Evolutionary conservation across 1,140 invertebrate species (phyloP), one percentile per base, ranked within the genome.

Genomic region (Phymastichus coffea): DNA sequence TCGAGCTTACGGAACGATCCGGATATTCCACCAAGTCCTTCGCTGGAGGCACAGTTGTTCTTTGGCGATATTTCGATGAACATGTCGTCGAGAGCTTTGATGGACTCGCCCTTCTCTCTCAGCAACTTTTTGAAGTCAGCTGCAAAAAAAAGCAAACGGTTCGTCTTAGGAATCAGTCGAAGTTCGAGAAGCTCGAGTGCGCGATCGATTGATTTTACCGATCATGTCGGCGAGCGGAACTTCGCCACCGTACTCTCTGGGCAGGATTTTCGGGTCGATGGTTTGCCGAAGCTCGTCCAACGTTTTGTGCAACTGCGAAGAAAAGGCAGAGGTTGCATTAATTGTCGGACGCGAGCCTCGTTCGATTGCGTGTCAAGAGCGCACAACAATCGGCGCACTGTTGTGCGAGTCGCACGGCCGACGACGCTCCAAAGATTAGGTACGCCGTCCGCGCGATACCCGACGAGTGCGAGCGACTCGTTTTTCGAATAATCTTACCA

Each of bases 211-310:
- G 6, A 43, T 43, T 14, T 82, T 82, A 72, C 87, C 84, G 53
- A 93, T 89, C 89, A 94, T 92, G 22, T 92, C 89, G 9, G 79
- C 79, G 30, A 93, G 72, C 15, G 91, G 89, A 12, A 91, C 76
- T 25, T 86, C 86, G 1, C 92, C 92, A 1, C 92, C 91, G 69
- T 93, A 94, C 72, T 94, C 92, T 71, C 90, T 89, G 1, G 92
- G 92, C 47, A 94, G 73, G 68, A 93, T 90, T 57, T 86, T 84
- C 8, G 85, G 81, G 67, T 91, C 84, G 1, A 94, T 83, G 53
- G 84, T 80, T 52, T 86, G 81, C 38, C 85, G 84, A 17, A 94
- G 72, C 14, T 89, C 87, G 2, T 90, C 84, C 10, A 88, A 69
- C 47, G 79, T 85, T 63, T 86, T 86, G 72, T 92, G 89, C 23